Evolutionary conservation across 2,888 invertebrate species (phyloP), one percentile per base, ranked within the genome.

Genomic region (Athalia circularis): DNA sequence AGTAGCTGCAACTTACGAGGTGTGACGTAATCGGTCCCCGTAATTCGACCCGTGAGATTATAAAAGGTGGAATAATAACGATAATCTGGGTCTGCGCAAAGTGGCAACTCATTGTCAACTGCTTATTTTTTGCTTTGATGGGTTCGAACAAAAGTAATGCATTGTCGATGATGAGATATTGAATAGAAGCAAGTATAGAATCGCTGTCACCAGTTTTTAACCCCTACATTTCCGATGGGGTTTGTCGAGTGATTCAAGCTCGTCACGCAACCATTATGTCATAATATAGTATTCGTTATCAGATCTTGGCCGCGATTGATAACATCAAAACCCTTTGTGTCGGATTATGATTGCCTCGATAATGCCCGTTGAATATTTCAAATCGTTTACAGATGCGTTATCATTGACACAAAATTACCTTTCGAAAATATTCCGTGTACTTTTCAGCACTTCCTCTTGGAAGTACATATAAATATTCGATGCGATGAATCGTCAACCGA

Each of bases 201-300:
- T 29, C 29, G 29, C 29, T 29, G 29, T 29, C 29, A 29, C 29
- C 29, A 29, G 29, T 0, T 29, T 29, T 29, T 2, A 29, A 29
- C 29, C 29, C 29, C 29, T 2, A 29, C 2, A 2, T 29, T 29
- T 29, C 29, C 29, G 29, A 29, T 29, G 29, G 29, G 29, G 29
- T 29, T 29, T 29, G 29, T 29, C 29, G 29, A 29, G 29, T 29
- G 54, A 54, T 11, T 54, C 62, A 15, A 62, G 9, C n/a, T 4
- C 54, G n/a, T 13, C 15, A 29, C 13, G 13, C 54, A 29, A 15
- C 29, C 13, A 15, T 29, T 15, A 62, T 62, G 47, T 57, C 59
- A 59, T 59, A 47, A 47, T 15, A n/a, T 9, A 59, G 59, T 48
- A 59, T 15, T 72, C 13, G 29, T 45, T 8, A 70, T 70, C 45